These are phyloP conservation scores for Tridacna crocea DNA, from an alignment of 2,888 invertebrate genomes.

Conservation along the genomic window DNA sequence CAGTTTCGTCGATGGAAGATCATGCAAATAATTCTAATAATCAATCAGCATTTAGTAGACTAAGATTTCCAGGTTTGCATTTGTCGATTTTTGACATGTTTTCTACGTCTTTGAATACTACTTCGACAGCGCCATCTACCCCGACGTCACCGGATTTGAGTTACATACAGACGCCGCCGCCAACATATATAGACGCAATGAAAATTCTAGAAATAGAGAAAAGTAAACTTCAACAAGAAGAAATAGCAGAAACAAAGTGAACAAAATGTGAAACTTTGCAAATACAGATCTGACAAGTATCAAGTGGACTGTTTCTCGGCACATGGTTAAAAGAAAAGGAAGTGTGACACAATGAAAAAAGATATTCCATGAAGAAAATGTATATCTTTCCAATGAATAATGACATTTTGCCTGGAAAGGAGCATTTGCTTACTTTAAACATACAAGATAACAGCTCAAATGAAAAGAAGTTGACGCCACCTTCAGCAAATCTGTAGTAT, in stretches of 20 bases:
- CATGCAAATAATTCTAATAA: background rate
- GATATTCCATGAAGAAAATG: background rate
- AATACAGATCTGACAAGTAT: too few relatives aligned
- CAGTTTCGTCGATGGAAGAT: slow-evolving; percentile 11
- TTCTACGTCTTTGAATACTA: slow-evolving; percentile 8
- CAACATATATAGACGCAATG: slow-evolving; percentile 49
- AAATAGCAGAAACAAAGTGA: background rate
- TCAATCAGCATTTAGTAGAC: slow-evolving; percentile 18
- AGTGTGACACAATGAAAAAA: background rate
- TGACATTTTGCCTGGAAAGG: background rate
- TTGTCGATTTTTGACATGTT: slow-evolving; percentile 54
- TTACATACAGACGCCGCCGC: slow-evolving; percentile 55
- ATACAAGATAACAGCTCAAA: too few relatives aligned
- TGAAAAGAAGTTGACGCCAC: too few relatives aligned
- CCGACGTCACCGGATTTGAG: slow-evolving; percentile 37
- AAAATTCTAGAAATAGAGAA: slow-evolving; percentile 33
- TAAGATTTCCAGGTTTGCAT: slow-evolving; percentile 54
- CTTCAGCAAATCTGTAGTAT: too few relatives aligned
- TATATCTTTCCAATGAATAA: background rate
- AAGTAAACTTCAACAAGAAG: background rate
- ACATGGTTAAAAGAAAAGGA: too few relatives aligned
- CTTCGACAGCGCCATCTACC: slow-evolving; percentile 10
- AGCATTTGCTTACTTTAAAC: too few relatives aligned
- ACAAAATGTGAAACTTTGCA: too few relatives aligned
- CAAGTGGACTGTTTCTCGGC: too few relatives aligned